phyloP scores from a whole-genome alignment of 2,888 invertebrate species.

The Scaptodrosophila latifasciaeformis region DNA sequence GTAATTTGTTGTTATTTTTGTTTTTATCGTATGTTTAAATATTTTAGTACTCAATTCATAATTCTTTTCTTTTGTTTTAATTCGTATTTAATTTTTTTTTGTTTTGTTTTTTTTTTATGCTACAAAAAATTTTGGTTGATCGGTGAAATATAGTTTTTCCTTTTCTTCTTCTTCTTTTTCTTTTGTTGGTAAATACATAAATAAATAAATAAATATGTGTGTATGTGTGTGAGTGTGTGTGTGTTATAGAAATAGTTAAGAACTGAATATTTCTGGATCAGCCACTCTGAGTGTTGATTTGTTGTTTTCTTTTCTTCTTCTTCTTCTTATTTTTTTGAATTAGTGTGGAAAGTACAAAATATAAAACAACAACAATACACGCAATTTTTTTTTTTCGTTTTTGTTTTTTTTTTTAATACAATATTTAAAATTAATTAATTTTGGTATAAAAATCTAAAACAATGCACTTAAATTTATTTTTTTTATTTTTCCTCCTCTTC shows the following conservation, averaged over 20 bases:
- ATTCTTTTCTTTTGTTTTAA: background rate
- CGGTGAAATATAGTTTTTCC: too few species aligned
- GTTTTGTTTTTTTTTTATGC: background rate
- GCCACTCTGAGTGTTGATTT: background rate
- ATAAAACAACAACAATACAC: background rate
- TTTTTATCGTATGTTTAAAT: background rate
- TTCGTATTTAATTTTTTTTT: background rate
- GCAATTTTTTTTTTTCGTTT: too few species aligned
- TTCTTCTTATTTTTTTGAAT: background rate
- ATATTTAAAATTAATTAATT: conserved; percentile 35
- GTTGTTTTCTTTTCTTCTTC: background rate
- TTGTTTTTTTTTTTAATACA: too few species aligned
- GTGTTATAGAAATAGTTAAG: too few species aligned
- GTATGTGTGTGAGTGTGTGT: too few species aligned
- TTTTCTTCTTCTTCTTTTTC: too few species aligned
- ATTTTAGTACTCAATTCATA: background rate
- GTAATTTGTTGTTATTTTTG: background rate
- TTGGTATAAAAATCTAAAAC: conserved; percentile 70
- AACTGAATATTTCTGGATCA: too few species aligned
- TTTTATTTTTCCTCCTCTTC: conserved; percentile 13
- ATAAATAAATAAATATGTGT: too few species aligned
- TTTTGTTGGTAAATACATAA: too few species aligned
- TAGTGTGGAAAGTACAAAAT: background rate
- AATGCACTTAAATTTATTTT: conserved; percentile 24
- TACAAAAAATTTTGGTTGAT: too few species aligned